Percentiles rank a stretch among this genome's conserved stretches.
These are phyloP conservation scores for Seira sanloemensis DNA, from an alignment of 2,888 invertebrate genomes.

Conservation along the genomic window DNA sequence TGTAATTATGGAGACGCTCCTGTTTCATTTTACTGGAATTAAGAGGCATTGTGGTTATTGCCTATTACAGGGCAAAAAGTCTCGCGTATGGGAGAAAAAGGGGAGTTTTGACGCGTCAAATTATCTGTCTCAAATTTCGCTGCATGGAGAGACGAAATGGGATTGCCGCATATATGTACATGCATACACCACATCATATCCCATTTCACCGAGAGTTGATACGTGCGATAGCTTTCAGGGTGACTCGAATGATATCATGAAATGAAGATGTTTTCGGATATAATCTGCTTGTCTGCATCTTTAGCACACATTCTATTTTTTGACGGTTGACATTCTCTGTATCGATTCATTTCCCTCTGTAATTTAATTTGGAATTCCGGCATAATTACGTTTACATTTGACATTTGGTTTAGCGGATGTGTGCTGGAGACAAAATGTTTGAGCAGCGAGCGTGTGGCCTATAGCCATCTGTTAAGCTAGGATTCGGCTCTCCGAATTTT, in stretches of 20 bases:
- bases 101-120: not conserved
- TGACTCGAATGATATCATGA: not conserved
- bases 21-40: no score
- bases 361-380: not conserved
- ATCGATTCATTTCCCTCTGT: not conserved
- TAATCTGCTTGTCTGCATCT: not conserved
- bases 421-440: not conserved
- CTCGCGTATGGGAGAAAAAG: not conserved
- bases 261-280: not conserved
- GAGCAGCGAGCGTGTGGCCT: not conserved
- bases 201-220: no score
- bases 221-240: not conserved
- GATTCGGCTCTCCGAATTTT: no score
- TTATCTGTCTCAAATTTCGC: not conserved
- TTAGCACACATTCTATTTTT: not conserved
- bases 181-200: no score
- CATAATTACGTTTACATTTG: not conserved
- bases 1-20: no score
- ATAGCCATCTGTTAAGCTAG: no score
- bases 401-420: not conserved
- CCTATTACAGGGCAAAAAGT: not conserved
- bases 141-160: not conserved
- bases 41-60: no score
- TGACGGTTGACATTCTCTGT: not conserved
- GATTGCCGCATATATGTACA: not conserved